Evolutionary conservation across 2,113 vertebrate genomes (phyloP).

Genomic region (Empidonax traillii): DNA sequence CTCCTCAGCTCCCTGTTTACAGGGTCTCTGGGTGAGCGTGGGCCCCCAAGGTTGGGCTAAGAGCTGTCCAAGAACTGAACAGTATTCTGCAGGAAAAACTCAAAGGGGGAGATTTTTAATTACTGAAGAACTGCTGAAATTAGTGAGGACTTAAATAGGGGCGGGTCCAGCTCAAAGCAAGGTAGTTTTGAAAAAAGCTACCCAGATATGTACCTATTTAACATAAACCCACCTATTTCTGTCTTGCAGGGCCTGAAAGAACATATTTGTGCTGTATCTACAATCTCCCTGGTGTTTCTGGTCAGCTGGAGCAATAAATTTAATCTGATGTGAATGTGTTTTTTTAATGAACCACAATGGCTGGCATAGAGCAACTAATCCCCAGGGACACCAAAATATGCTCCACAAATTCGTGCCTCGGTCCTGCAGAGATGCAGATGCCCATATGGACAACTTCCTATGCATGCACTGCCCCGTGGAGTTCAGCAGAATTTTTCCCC

Average conservation of each 20-base stretch:
- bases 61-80: not conserved
- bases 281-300: not conserved
- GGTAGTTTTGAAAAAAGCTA: not conserved
- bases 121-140: not conserved
- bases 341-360: not conserved
- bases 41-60: not conserved
- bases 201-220: not conserved
- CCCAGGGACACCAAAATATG: not conserved
- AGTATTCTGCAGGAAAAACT: not conserved
- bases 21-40: not conserved
- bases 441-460: not conserved
- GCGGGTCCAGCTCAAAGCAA: not conserved
- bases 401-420: not conserved
- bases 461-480: not conserved
- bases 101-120: not conserved
- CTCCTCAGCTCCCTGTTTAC: not conserved
- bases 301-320: slow-evolving; percentile 12
- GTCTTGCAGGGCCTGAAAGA: not conserved
- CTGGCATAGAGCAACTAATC: not conserved
- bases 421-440: not conserved
- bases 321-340: not conserved
- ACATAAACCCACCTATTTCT: not conserved
- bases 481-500: not conserved
- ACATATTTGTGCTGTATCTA: not conserved
- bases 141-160: not conserved